These are phyloP conservation scores for Cranoglanis bouderius DNA, from an alignment of 2,113 vertebrate species.

Conservation along the genomic window DNA sequence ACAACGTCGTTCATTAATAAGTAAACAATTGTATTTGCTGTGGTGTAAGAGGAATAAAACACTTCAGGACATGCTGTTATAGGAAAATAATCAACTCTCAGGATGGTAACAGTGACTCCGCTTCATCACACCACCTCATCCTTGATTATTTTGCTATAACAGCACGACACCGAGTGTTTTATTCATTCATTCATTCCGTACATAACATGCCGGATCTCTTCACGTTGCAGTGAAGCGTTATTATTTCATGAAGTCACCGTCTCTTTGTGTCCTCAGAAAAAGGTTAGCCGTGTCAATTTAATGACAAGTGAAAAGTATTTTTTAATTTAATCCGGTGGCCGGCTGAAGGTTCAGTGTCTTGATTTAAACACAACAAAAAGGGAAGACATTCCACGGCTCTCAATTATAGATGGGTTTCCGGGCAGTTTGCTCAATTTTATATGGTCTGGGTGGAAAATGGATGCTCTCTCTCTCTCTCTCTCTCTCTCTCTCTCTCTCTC, in stretches of 20 bases:
- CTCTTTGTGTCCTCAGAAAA: conserved; percentile 41
- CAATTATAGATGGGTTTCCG: conserved; percentile 58
- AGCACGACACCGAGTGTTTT: not conserved
- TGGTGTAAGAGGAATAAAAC: not conserved
- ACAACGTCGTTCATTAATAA: not conserved
- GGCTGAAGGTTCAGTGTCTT: conserved; percentile 21
- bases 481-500: not conserved
- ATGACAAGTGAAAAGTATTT: conserved; percentile 49
- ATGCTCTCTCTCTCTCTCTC: not conserved
- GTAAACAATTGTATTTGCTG: not conserved
- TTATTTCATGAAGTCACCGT: conserved; percentile 23
- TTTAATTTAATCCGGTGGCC: conserved; percentile 51
- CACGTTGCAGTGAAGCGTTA: not conserved
- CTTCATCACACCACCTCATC: not conserved
- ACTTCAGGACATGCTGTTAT: not conserved
- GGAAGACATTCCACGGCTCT: conserved; percentile 38
- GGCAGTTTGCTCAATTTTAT: conserved; percentile 52
- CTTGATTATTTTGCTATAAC: not conserved
- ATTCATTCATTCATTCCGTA: not conserved
- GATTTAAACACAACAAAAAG: conserved; percentile 54
- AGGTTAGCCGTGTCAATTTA: conserved; percentile 46
- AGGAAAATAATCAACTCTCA: not conserved
- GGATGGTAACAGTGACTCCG: not conserved
- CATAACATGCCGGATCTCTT: no score
- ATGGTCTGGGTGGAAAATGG: not conserved